Percentiles rank a stretch among this genome's conserved stretches.
Conservation (phyloP, 2,113 vertebrate genomes). For the Myiagra hebetior region DNA sequence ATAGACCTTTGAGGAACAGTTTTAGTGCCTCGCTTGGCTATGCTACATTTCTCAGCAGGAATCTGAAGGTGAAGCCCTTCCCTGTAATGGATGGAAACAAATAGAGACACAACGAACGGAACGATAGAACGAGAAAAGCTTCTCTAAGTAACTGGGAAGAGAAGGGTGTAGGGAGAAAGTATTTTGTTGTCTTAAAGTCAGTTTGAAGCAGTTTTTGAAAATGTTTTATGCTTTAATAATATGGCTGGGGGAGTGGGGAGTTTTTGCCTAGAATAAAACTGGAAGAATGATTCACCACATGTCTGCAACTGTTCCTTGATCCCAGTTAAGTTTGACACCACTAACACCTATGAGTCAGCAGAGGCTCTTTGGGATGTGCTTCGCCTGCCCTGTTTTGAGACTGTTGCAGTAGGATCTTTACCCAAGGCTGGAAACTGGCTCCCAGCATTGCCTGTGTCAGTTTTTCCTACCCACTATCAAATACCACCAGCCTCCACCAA, state of each 20-base stretch:
- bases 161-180: not conserved
- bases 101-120: not conserved
- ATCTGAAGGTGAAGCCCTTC: not conserved
- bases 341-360: constrained; percentile 59
- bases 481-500: not conserved
- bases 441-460: constrained; percentile 6
- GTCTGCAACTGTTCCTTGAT: constrained; percentile 54
- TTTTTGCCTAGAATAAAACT: constrained; percentile 61
- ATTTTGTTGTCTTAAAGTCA: not conserved
- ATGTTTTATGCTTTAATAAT: constrained; percentile 43
- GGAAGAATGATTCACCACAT: constrained; percentile 51
- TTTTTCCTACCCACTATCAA: constrained; percentile 60
- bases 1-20: not conserved
- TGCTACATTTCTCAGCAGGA: not conserved
- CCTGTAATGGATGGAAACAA: not conserved
- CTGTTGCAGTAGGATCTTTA: constrained; percentile 39
- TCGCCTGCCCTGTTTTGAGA: constrained; percentile 44
- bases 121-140: not conserved
- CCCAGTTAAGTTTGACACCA: constrained; percentile 48
- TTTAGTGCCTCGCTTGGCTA: not conserved
- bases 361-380: constrained; percentile 22
- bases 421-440: constrained; percentile 15
- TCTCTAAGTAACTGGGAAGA: not conserved
- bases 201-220: constrained; percentile 31
- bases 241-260: constrained; percentile 12